These are phyloP conservation scores for Aurelia coerulea DNA, from an alignment of 30 jellyfish, hydroid and myxozoan genomes.

Conservation along the genomic window DNA sequence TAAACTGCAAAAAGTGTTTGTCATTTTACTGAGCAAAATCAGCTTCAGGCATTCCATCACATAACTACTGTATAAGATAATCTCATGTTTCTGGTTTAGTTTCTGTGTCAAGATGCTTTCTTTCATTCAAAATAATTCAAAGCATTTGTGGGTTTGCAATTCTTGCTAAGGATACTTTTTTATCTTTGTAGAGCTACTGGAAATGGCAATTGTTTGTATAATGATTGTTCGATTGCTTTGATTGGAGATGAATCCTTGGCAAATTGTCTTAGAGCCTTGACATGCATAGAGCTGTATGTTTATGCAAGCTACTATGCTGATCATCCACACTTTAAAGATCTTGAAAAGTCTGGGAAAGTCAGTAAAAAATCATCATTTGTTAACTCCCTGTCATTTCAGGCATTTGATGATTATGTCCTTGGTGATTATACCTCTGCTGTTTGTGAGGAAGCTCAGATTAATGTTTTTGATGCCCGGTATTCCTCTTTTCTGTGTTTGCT, in stretches of 20 bases:
- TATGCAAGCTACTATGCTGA: constrained; percentile 21
- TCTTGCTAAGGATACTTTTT: too few species aligned
- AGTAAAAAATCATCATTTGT: constrained; percentile 7
- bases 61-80: too few species aligned
- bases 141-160: too few species aligned
- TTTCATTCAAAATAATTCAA: too few species aligned
- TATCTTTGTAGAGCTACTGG: constrained; percentile 16
- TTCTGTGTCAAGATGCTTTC: too few species aligned
- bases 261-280: constrained; percentile 17
- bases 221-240: constrained; percentile 50
- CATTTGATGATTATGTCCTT: neutral
- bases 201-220: constrained; percentile 47
- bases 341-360: neutral
- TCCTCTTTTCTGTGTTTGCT: constrained; percentile 43
- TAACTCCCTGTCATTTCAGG: neutral
- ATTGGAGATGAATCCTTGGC: constrained; percentile 47
- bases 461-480: neutral
- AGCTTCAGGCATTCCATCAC: too few species aligned
- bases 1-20: too few species aligned
- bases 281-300: constrained; percentile 22
- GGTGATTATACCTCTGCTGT: constrained; percentile 10
- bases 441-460: constrained; percentile 7
- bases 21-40: too few species aligned
- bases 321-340: constrained; percentile 33
- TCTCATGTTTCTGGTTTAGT: too few species aligned